Evolutionary conservation across 2,888 invertebrate genomes (phyloP).

Genomic region (Dorcus hopei): DNA sequence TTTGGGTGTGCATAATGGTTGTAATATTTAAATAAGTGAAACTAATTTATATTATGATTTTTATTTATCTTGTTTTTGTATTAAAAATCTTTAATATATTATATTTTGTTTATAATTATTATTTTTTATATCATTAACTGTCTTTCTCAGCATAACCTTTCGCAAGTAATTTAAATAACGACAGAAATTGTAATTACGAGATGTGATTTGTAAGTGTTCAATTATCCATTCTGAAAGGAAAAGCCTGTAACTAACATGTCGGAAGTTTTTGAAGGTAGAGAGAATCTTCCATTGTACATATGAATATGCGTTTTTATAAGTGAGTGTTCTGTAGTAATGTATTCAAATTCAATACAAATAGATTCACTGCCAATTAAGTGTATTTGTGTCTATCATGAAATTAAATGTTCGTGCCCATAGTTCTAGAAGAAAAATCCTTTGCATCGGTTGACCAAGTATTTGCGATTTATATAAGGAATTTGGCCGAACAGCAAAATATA

Average conservation of each 20-base stretch:
- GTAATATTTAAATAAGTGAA: conserved; percentile 16
- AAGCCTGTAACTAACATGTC: conserved; percentile 13
- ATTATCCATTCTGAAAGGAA: conserved; percentile 18
- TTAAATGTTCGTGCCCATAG: too few relatives aligned
- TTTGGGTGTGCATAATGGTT: conserved; percentile 26
- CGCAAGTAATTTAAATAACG: not conserved
- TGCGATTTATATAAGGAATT: too few relatives aligned
- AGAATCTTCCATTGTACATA: not conserved
- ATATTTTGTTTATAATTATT: conserved; percentile 1
- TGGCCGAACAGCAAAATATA: too few relatives aligned
- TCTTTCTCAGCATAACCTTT: not conserved
- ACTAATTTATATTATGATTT: conserved; percentile 8
- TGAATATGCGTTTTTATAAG: too few relatives aligned
- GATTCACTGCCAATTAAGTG: too few relatives aligned
- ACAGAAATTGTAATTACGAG: not conserved
- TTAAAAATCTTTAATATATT: conserved; percentile 7
- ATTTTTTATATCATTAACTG: not conserved
- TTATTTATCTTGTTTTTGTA: conserved; percentile 10
- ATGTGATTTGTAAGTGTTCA: conserved; percentile 5
- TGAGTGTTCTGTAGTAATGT: not conserved
- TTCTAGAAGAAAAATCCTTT: too few relatives aligned
- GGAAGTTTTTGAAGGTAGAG: not conserved
- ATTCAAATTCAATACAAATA: not conserved
- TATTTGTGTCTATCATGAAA: too few relatives aligned
- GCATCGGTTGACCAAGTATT: too few relatives aligned